Evolutionary conservation across 2,888 invertebrate species (phyloP).

Genomic region (Electrophaes corylata): DNA sequence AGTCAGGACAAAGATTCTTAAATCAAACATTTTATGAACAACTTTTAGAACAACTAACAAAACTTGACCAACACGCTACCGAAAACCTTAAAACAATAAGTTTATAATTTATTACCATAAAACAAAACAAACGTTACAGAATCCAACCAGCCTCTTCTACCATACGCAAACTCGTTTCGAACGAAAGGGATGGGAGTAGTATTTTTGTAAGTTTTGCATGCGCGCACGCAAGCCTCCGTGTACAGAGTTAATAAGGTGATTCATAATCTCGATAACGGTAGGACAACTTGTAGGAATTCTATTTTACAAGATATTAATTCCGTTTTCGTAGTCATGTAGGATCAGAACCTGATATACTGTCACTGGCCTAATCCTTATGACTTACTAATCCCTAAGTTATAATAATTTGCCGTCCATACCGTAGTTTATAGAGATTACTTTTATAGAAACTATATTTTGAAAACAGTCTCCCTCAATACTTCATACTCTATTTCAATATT

Average conservation of each 20-base stretch:
- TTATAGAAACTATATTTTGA: too few relatives aligned
- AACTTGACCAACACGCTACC: conserved; percentile 29
- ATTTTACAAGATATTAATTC: conserved; percentile 46
- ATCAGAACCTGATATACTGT: conserved; percentile 2
- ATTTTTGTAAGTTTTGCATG: conserved; percentile 53
- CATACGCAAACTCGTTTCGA: conserved; percentile 15
- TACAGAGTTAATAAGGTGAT: conserved; percentile 62
- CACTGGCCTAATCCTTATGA: not conserved
- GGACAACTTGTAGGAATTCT: conserved; percentile 45
- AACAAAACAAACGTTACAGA: conserved; percentile 33
- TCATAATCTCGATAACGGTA: conserved; percentile 59
- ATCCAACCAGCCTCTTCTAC: conserved; percentile 37
- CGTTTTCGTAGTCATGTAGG: conserved; percentile 8
- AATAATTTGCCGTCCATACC: not conserved
- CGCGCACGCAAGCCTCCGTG: conserved; percentile 52
- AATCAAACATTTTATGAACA: not conserved
- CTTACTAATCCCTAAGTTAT: not conserved
- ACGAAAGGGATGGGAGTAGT: conserved; percentile 42
- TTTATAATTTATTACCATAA: conserved; percentile 46
- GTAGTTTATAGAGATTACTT: not conserved
- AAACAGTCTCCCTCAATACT: too few relatives aligned
- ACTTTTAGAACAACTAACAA: not conserved
- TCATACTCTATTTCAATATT: not conserved
- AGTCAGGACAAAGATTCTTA: too few relatives aligned
- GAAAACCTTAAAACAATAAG: conserved; percentile 45